Evolutionary conservation across 2,113 vertebrate species (phyloP), one percentile per base, ranked within the genome.

Genomic region (Lepus americanus): DNA sequence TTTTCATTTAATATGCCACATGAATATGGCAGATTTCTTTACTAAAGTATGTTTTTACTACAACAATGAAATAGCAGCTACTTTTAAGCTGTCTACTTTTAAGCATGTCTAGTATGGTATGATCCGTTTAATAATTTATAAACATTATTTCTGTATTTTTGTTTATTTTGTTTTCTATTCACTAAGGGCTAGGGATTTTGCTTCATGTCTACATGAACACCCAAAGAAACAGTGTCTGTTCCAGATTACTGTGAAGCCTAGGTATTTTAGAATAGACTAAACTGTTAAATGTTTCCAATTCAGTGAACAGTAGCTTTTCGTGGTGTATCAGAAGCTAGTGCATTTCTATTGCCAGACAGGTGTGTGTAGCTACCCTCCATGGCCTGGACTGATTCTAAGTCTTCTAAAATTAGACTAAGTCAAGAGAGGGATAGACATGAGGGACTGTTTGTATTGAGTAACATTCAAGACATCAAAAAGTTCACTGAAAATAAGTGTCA

Each of bases 81-180:
- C 22, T 85, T 88, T 82, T 78, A 33, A 90, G 31, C 17, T 92
- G 44, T 44, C 44, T 44, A 44, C 44, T 44, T 44, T 44, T 44
- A 44, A 44, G 5, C 66, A 16, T 72, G 31, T 92, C 44, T 53
- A 39, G 69, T 92, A 16, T 88, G 44, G 85, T 6, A 7, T 88
- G 49, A 0, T 90, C 22, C 66, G 12, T n/a, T 78, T 20, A 66
- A 39, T 93, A 36, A 73, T 89, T 83, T 89, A 39, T 85, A 53
- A 96, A 36, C 25, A 51, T 36, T 94, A 55, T 93, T 55, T 94
- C 25, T 88, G 19, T 93, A 9, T 67, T 93, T 59, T 33, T 95
- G 53, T 73, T 87, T 61, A 89, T 53, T 19, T 70, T 91, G 19
- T 92, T 96, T 93, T 80, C 44, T 94, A 67, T 64, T 70, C 63